A percentile compares a stretch with the other conserved stretches of the same genome.
These are phyloP conservation scores for Lanistes nyassanus DNA, from an alignment of 1,140 invertebrate genomes.

Conservation along the genomic window DNA sequence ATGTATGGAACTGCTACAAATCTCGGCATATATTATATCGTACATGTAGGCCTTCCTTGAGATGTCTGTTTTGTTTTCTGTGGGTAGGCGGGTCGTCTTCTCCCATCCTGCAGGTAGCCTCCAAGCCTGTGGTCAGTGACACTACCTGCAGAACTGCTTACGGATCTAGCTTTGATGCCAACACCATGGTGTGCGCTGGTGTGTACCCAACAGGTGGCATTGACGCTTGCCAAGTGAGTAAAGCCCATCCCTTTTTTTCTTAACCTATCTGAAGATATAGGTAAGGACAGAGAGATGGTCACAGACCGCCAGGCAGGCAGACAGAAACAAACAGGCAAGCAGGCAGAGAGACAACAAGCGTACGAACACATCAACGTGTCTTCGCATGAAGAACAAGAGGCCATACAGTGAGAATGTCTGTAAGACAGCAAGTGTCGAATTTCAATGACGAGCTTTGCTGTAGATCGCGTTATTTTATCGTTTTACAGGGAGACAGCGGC, in stretches of 20 bases:
- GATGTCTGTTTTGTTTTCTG: no score
- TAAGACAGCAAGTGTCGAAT: no score
- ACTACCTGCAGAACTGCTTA: constrained; percentile 2
- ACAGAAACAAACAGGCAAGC: not conserved
- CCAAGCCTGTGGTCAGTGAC: constrained; percentile 16
- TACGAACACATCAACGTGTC: no score
- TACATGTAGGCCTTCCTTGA: no score
- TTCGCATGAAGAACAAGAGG: no score
- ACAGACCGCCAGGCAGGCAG: not conserved
- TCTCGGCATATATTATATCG: no score
- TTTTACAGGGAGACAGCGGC: constrained; percentile 70
- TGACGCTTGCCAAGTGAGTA: constrained; percentile 64
- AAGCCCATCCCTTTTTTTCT: not conserved
- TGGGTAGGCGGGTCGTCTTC: constrained; percentile 6
- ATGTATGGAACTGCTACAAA: no score
- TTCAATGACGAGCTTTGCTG: no score
- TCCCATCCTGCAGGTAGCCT: constrained; percentile 4
- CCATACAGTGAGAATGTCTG: no score
- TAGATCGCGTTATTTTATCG: no score
- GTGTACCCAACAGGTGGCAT: constrained; percentile 55
- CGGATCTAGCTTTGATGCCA: constrained; percentile 19
- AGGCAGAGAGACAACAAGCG: not conserved
- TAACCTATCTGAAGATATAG: not conserved
- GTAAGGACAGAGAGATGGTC: not conserved
- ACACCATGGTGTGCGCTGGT: constrained; percentile 62